A percentile compares a stretch with the other conserved stretches of the same genome.
Conservation (phyloP, 2,797 vertebrate genomes). For the Apogon talboti region DNA sequence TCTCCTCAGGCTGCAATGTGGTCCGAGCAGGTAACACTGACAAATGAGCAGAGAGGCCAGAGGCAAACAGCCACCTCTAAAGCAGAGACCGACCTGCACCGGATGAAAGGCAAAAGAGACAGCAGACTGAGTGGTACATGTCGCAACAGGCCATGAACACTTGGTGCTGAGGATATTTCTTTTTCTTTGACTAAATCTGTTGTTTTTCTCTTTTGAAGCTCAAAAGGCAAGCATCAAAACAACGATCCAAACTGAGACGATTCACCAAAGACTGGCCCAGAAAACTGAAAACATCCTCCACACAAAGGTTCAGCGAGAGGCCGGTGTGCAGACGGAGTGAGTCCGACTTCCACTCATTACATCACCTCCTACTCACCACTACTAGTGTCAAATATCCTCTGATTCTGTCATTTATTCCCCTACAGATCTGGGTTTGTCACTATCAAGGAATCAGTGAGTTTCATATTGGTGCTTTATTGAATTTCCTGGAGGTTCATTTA, state of each 20-base stretch:
- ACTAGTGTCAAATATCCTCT: not conserved
- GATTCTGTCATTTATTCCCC: constrained; percentile 10
- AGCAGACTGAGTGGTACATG: constrained; percentile 36
- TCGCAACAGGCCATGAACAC: not conserved
- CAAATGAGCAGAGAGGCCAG: constrained; percentile 39
- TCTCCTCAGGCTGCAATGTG: constrained; percentile 57
- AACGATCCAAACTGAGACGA: constrained; percentile 25
- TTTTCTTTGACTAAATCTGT: not conserved
- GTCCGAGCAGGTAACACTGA: constrained; percentile 47
- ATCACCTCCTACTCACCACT: not conserved
- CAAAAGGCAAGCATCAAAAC: constrained; percentile 42
- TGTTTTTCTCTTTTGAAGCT: constrained; percentile 40
- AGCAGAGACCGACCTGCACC: constrained; percentile 36
- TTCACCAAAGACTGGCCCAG: constrained; percentile 25
- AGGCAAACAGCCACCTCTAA: constrained; percentile 43
- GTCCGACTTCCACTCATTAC: constrained; percentile 35
- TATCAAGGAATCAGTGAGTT: constrained; percentile 81
- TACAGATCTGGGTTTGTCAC: constrained; percentile 73
- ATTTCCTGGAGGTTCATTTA: not conserved
- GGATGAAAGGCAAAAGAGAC: constrained; percentile 36
- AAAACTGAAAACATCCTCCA: constrained; percentile 29
- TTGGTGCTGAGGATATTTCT: not conserved
- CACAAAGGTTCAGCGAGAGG: constrained; percentile 57
- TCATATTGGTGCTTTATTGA: not conserved
- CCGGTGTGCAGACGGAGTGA: constrained; percentile 81